Conservation (phyloP, 2,888 invertebrate species). For the Drosophila niveifrons region DNA sequence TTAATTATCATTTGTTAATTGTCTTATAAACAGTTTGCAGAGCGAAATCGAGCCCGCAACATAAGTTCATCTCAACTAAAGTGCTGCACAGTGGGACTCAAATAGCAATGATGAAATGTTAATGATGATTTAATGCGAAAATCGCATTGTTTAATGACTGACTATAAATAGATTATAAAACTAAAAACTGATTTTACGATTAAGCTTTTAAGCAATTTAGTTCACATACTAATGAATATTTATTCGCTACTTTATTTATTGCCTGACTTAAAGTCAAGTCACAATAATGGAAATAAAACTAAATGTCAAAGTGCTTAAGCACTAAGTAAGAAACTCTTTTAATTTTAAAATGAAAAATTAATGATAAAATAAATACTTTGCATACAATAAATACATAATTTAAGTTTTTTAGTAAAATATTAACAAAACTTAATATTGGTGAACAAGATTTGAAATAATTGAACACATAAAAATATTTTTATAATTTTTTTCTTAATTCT, state of each 20-base stretch:
- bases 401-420: too few relatives aligned
- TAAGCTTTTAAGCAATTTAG: background rate
- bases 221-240: background rate
- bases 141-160: constrained; percentile 1
- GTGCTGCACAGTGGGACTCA: constrained; percentile 32
- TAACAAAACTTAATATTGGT: too few relatives aligned
- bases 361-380: too few relatives aligned
- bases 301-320: too few relatives aligned
- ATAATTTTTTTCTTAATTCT: too few relatives aligned
- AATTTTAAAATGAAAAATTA: too few relatives aligned
- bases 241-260: background rate
- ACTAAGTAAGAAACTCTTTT: too few relatives aligned
- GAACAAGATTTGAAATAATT: too few relatives aligned
- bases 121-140: background rate
- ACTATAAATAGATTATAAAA: constrained; percentile 5
- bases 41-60: constrained; percentile 52
- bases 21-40: constrained; percentile 51
- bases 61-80: constrained; percentile 4
- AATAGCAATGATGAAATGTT: constrained; percentile 1
- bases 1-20: constrained; percentile 71
- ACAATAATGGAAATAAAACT: too few relatives aligned
- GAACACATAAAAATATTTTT: too few relatives aligned
- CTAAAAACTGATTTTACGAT: background rate
- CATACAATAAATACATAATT: too few relatives aligned
- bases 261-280: too few relatives aligned